Evolutionary conservation across 1,140 invertebrate genomes (phyloP).

Genomic region (Apocrypta bakeri): DNA sequence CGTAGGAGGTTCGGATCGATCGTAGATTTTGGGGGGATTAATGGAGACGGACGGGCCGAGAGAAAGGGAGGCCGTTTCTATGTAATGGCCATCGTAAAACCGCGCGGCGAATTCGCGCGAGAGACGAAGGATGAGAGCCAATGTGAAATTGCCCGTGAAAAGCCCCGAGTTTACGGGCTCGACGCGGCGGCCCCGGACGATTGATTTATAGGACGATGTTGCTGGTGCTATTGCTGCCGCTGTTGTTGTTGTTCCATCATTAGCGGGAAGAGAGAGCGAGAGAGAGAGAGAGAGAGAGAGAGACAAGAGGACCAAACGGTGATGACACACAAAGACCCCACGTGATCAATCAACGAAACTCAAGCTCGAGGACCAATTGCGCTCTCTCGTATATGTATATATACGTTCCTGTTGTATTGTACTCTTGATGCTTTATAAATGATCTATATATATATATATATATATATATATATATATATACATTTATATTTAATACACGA

Average conservation of each 20-base stretch:
- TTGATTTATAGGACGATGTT: slow-evolving; percentile 1
- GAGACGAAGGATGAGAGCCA: background rate
- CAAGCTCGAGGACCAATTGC: slow-evolving; percentile 1
- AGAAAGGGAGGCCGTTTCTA: slow-evolving; percentile 4
- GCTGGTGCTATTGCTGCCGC: no score
- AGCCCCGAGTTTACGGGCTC: background rate
- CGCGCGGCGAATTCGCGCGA: background rate
- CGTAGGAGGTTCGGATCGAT: slow-evolving; percentile 4
- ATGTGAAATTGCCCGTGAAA: slow-evolving; percentile 21
- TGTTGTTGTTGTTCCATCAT: background rate
- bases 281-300: background rate
- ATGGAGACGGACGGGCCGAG: slow-evolving; percentile 24
- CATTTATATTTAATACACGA: background rate
- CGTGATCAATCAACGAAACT: slow-evolving; percentile 2
- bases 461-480: background rate
- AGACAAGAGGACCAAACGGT: background rate
- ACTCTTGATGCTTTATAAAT: background rate
- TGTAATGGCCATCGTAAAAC: slow-evolving; percentile 31
- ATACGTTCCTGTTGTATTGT: no score
- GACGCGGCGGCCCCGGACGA: background rate
- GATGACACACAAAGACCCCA: background rate
- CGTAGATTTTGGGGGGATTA: background rate
- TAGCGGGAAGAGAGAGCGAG: background rate
- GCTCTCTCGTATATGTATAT: background rate
- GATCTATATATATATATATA: slow-evolving; percentile 8